Evolutionary conservation across 2,113 vertebrate genomes (phyloP).

Genomic region (Sterna hirundo): DNA sequence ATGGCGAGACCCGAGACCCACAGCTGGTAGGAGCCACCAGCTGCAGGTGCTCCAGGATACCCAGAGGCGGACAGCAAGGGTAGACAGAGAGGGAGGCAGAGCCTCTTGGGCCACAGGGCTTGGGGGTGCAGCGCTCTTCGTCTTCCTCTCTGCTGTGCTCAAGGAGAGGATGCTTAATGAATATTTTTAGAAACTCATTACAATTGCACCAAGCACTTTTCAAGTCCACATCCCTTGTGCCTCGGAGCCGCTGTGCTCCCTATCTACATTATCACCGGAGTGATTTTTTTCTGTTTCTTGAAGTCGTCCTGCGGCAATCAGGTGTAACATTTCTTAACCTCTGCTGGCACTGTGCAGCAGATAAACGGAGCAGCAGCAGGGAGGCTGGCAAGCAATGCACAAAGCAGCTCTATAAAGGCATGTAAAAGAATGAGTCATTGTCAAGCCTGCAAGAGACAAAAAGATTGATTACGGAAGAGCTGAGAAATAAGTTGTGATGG

Average conservation of each 20-base stretch:
- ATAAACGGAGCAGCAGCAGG: not conserved
- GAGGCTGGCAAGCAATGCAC: not conserved
- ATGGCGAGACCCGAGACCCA: not conserved
- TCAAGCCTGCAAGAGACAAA: conserved; percentile 48
- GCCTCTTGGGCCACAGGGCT: not conserved
- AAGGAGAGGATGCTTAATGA: not conserved
- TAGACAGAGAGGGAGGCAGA: not conserved
- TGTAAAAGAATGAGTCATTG: conserved; percentile 71
- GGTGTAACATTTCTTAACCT: not conserved
- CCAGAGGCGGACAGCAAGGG: not conserved
- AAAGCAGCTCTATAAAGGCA: conserved; percentile 46
- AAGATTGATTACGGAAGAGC: conserved; percentile 67
- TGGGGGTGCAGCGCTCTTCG: fast-evolving
- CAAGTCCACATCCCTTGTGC: not conserved
- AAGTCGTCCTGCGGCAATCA: not conserved
- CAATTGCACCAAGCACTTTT: not conserved
- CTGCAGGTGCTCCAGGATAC: not conserved
- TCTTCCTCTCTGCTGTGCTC: not conserved
- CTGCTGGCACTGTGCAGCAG: not conserved
- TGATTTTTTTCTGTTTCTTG: not conserved
- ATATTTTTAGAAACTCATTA: not conserved
- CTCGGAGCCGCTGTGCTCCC: not conserved
- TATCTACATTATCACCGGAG: not conserved
- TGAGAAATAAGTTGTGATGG: conserved; percentile 50
- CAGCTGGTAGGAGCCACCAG: not conserved